These are phyloP conservation scores for Drosophila repleta DNA, from an alignment of 1,140 invertebrate species.

Conservation along the genomic window DNA sequence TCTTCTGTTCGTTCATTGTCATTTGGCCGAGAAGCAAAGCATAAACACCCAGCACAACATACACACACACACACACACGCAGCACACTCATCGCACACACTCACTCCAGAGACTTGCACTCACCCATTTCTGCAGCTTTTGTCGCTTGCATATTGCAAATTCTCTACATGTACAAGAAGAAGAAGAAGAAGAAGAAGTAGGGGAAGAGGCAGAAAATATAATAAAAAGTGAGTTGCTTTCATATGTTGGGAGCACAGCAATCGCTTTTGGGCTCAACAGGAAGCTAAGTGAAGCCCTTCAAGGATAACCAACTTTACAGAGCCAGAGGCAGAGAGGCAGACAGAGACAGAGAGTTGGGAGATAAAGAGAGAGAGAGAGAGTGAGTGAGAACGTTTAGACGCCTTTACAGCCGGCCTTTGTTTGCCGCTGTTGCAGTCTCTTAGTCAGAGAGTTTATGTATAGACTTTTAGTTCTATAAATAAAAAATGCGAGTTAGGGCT, in stretches of 20 bases:
- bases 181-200: conserved; percentile 3
- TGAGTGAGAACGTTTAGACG: neutral
- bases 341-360: neutral
- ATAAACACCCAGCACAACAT: conserved; percentile 25
- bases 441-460: conserved; percentile 5
- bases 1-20: conserved; percentile 39
- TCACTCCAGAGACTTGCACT: neutral
- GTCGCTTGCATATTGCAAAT: conserved; percentile 39
- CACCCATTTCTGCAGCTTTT: conserved; percentile 27
- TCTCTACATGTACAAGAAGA: conserved; percentile 12
- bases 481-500: neutral
- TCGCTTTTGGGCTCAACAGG: conserved; percentile 29
- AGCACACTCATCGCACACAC: neutral
- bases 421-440: conserved; percentile 5
- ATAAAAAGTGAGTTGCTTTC: conserved; percentile 31
- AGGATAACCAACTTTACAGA: conserved; percentile 33
- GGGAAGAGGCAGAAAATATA: neutral
- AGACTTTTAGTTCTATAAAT: conserved; percentile 6
- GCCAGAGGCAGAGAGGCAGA: neutral
- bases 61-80: conserved; percentile 12
- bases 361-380: neutral
- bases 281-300: conserved; percentile 51
- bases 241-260: conserved; percentile 24
- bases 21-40: conserved; percentile 29
- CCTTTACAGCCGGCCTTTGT: conserved; percentile 6